phyloP scores from a whole-genome alignment of 2,113 vertebrate genomes.

The Sterrhoptilus dennistouni region DNA sequence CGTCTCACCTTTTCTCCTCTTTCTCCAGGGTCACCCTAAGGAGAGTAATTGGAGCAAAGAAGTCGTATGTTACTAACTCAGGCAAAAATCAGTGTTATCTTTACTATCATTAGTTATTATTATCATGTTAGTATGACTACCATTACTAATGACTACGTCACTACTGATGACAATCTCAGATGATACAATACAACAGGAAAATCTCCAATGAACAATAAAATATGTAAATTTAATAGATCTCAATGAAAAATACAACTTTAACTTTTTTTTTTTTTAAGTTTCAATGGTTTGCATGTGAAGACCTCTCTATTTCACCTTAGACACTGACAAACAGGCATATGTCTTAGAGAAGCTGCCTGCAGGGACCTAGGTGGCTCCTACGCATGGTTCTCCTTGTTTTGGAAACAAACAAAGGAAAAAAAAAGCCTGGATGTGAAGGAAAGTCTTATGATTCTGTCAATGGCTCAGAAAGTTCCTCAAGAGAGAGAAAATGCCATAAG shows the following conservation, averaged over 20 bases:
- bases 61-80: background rate
- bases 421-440: background rate
- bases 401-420: background rate
- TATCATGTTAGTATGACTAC: background rate
- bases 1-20: slow-evolving; percentile 91
- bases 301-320: background rate
- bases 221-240: background rate
- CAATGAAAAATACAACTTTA: background rate
- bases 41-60: slow-evolving; percentile 58
- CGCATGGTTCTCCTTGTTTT: background rate
- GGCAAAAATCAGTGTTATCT: background rate
- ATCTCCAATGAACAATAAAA: background rate
- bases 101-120: background rate
- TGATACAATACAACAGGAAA: background rate
- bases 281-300: background rate
- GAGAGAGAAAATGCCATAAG: background rate
- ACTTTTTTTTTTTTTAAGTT: background rate
- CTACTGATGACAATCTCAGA: background rate
- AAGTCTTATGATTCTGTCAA: background rate
- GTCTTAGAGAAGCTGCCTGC: background rate
- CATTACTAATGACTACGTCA: background rate
- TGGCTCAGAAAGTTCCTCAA: background rate
- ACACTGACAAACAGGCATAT: background rate
- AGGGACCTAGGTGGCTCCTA: background rate
- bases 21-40: slow-evolving; percentile 92